A percentile compares a stretch with the other conserved stretches of the same genome.
Conservation (phyloP, 2,113 vertebrate species). For the Dicaeum eximium region DNA sequence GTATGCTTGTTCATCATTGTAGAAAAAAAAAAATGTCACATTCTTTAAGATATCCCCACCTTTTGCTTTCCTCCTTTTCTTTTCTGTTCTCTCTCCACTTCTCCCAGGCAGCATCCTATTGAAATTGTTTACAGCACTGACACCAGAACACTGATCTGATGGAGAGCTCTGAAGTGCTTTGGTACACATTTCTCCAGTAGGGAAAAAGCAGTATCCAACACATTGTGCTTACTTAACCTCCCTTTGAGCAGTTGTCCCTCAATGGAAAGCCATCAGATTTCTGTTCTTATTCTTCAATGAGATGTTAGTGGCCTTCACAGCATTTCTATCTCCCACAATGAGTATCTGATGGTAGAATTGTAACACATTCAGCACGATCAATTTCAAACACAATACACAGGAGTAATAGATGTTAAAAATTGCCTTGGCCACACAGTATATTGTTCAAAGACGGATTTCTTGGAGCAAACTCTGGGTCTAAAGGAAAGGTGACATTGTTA, state of each 20-base stretch:
- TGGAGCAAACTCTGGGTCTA: slow-evolving; percentile 3
- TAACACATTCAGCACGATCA: slow-evolving; percentile 9
- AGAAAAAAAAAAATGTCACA: background rate
- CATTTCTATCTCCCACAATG: background rate
- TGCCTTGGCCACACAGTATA: background rate
- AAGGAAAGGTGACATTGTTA: slow-evolving; percentile 52
- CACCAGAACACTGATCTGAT: background rate
- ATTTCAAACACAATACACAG: slow-evolving; percentile 43
- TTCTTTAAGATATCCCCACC: fast-evolving
- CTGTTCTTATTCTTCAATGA: background rate
- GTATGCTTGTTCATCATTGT: background rate
- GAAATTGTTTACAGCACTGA: background rate
- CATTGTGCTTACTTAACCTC: slow-evolving; percentile 27
- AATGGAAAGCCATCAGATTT: slow-evolving; percentile 4
- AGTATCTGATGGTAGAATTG: background rate
- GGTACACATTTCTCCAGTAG: background rate
- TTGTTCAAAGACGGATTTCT: slow-evolving; percentile 44
- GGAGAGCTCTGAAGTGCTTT: background rate
- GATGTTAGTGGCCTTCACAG: background rate
- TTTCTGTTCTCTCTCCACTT: background rate
- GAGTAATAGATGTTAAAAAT: slow-evolving; percentile 48
- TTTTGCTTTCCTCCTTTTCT: background rate
- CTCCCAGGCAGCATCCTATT: background rate
- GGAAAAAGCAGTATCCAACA: background rate
- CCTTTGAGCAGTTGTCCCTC: background rate